Evolutionary conservation across 2,797 vertebrate genomes (phyloP).

Genomic region (Hylomyscus alleni): DNA sequence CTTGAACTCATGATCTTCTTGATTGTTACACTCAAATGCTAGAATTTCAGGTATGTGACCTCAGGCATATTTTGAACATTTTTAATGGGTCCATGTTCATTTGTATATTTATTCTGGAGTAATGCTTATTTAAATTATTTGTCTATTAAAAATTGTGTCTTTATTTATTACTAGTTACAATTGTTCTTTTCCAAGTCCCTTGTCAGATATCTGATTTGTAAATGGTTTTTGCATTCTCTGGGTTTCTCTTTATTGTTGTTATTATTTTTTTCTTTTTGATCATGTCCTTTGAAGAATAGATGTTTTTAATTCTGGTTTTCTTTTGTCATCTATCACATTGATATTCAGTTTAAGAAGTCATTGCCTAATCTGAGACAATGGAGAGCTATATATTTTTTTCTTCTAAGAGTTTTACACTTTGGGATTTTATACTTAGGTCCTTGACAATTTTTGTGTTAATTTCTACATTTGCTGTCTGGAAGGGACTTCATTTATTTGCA

Average conservation of each 20-base stretch:
- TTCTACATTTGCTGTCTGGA: not conserved
- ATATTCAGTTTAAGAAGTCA: not conserved
- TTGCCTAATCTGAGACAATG: not conserved
- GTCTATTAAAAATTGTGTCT: not conserved
- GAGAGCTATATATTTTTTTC: conserved; percentile 5
- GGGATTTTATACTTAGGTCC: not conserved
- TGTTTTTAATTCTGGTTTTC: not conserved
- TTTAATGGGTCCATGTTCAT: conserved; percentile 18
- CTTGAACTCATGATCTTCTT: not conserved
- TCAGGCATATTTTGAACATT: not conserved
- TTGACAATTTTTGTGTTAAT: conserved; percentile 23
- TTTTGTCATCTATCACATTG: conserved; percentile 20
- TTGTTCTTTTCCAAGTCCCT: not conserved
- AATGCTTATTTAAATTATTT: conserved; percentile 7
- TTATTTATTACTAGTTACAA: conserved; percentile 26
- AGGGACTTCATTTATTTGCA: not conserved
- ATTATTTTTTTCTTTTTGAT: not conserved
- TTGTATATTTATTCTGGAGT: conserved; percentile 18
- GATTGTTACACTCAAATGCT: not conserved
- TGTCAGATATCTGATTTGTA: not conserved
- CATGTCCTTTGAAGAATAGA: not conserved
- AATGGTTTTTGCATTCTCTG: conserved; percentile 9
- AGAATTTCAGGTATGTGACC: not conserved
- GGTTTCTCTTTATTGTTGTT: not conserved
- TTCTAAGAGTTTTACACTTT: conserved; percentile 38